Conservation (phyloP, 2,797 vertebrate species). For the Pipistrellus nathusii region DNA sequence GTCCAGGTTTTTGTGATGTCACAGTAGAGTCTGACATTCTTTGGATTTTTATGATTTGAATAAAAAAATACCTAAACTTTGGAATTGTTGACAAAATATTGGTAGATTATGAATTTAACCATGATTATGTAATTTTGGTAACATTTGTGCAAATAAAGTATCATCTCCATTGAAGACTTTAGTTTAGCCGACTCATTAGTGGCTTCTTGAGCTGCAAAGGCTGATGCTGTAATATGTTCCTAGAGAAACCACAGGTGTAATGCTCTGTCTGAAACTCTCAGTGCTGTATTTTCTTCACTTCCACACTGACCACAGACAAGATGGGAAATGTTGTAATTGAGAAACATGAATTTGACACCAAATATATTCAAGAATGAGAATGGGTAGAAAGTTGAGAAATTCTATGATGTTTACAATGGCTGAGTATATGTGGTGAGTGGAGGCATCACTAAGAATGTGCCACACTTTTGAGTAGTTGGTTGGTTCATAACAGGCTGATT, state of each 20-base stretch:
- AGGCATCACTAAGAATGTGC: background rate
- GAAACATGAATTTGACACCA: constrained; percentile 23
- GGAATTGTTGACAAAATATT: background rate
- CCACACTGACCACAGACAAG: constrained; percentile 32
- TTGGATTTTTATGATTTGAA: constrained; percentile 47
- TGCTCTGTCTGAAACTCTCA: background rate
- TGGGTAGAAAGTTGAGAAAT: background rate
- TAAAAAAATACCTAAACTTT: constrained; percentile 46
- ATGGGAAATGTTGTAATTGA: constrained; percentile 14
- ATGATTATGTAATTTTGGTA: constrained; percentile 31
- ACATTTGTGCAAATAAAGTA: background rate
- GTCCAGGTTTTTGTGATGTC: background rate
- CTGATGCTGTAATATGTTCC: background rate
- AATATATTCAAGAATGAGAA: background rate
- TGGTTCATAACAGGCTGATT: background rate
- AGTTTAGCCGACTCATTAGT: constrained; percentile 10
- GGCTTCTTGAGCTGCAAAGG: constrained; percentile 27
- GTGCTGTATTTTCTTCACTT: constrained; percentile 27
- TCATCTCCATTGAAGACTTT: constrained; percentile 13
- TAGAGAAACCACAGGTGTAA: constrained; percentile 17
- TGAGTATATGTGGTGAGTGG: background rate
- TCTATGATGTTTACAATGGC: background rate
- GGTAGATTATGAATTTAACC: background rate
- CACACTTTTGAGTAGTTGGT: background rate
- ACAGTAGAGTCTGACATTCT: background rate